A percentile compares a stretch with the other conserved stretches of the same genome.
Evolutionary conservation across 2,888 invertebrate genomes (phyloP).

Genomic region (Lasioglossum villosulum): DNA sequence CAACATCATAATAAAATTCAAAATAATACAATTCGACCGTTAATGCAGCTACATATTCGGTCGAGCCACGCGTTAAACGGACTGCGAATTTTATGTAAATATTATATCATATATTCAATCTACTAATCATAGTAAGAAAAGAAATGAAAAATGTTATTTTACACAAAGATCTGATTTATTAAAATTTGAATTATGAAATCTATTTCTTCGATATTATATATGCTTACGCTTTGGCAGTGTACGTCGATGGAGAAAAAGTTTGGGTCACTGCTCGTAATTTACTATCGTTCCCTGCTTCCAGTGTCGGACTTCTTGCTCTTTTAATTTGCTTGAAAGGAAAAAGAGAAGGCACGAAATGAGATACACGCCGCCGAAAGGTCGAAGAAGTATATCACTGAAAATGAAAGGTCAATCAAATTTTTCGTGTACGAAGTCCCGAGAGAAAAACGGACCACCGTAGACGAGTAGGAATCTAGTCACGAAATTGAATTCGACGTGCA

Average conservation of each 20-base stretch:
- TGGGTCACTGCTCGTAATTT: conserved; percentile 67
- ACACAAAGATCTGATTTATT: background rate
- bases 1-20: too few species aligned
- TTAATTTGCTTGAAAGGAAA: conserved; percentile 70
- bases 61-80: background rate
- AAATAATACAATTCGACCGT: too few species aligned
- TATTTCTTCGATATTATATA: background rate
- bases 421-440: conserved; percentile 7
- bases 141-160: background rate
- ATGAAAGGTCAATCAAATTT: background rate
- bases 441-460: conserved; percentile 86
- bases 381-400: background rate
- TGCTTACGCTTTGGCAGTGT: conserved; percentile 49
- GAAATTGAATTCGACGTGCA: conserved; percentile 87
- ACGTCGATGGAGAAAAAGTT: conserved; percentile 60
- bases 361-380: background rate
- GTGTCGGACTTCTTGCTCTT: conserved; percentile 73
- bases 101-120: background rate
- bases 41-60: background rate
- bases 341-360: conserved; percentile 14
- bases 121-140: background rate
- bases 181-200: too few species aligned
- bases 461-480: conserved; percentile 97
- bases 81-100: background rate
- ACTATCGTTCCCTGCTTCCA: conserved; percentile 37